Evolutionary conservation across 2,113 vertebrate species (phyloP).

Genomic region (Astatotilapia flaviijosephi): DNA sequence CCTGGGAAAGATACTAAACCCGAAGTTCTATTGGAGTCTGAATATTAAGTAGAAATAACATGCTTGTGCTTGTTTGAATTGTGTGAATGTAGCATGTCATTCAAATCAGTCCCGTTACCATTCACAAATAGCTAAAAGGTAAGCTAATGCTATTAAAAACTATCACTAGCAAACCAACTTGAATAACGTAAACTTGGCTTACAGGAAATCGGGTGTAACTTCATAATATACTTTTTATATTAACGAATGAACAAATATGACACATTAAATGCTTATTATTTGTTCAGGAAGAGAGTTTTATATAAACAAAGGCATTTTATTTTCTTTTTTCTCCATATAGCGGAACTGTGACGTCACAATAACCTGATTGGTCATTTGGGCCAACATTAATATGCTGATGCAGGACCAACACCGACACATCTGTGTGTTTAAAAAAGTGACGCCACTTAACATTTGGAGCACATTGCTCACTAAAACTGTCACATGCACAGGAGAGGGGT

Average conservation of each 20-base stretch:
- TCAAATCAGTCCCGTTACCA: background rate
- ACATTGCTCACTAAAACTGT: background rate
- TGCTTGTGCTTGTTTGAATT: background rate
- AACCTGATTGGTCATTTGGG: background rate
- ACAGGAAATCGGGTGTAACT: background rate
- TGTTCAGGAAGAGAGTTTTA: background rate
- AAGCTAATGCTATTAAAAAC: background rate
- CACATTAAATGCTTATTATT: background rate
- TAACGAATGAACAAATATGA: background rate
- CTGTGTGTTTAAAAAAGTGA: background rate
- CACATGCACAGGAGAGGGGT: background rate
- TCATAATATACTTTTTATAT: background rate
- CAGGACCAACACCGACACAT: background rate
- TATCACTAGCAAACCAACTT: background rate
- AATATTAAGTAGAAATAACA: background rate
- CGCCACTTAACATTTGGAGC: background rate
- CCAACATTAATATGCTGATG: background rate
- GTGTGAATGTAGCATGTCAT: background rate
- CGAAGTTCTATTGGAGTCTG: background rate
- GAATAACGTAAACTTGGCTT: background rate
- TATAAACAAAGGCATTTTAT: background rate
- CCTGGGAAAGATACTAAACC: background rate
- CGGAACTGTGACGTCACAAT: background rate
- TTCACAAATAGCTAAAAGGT: background rate
- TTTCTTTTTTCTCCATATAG: background rate